Conservation (phyloP, 2,888 invertebrate genomes). For the Sussaba pulchella region DNA sequence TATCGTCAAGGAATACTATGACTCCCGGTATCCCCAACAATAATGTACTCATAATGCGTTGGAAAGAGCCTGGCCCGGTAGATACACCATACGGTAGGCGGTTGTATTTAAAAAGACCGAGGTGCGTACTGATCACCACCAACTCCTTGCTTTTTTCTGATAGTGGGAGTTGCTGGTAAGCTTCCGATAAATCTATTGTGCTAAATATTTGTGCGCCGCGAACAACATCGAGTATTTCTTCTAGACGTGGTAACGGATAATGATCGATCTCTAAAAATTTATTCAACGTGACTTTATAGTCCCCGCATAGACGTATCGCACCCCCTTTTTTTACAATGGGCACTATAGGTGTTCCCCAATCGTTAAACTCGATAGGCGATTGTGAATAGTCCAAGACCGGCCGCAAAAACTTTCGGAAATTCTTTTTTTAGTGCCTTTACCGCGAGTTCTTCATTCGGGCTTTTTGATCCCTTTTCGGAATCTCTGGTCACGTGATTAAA, state of each 20-base stretch:
- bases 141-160: background rate
- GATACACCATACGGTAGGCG: conserved; percentile 19
- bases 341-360: conserved; percentile 76
- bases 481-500: conserved; percentile 24
- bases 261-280: conserved; percentile 58
- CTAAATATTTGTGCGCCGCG: conserved; percentile 71
- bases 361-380: conserved; percentile 65
- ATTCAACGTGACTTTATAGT: conserved; percentile 71
- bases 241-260: conserved; percentile 66
- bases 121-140: conserved; percentile 23
- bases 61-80: conserved; percentile 16
- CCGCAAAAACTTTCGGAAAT: conserved; percentile 42
- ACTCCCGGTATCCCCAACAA: conserved; percentile 25
- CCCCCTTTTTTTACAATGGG: conserved; percentile 68
- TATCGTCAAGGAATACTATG: conserved; percentile 40
- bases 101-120: conserved; percentile 20
- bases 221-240: conserved; percentile 65
- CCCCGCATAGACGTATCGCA: conserved; percentile 73
- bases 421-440: conserved; percentile 14
- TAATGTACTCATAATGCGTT: conserved; percentile 10
- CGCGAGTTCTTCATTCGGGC: background rate
- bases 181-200: conserved; percentile 79
- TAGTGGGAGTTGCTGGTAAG: background rate
- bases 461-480: background rate
- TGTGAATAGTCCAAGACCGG: conserved; percentile 37